Conservation (phyloP, 2,888 invertebrate genomes). For the Himalopsyche kuldschensis region DNA sequence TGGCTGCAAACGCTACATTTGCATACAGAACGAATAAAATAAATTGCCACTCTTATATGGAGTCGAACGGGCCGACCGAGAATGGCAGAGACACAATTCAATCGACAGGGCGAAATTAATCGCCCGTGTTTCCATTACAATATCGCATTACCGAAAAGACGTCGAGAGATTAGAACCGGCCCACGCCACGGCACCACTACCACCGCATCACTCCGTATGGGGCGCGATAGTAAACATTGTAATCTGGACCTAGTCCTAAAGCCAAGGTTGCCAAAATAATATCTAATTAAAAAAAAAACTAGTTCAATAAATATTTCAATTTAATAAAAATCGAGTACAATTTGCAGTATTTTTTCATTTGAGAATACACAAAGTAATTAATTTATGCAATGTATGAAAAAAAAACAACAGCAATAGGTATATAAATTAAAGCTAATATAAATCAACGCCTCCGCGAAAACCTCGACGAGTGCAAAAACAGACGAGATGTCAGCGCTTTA, state of each 20-base stretch:
- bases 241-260: neutral
- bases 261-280: neutral
- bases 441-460: neutral
- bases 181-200: neutral
- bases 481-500: neutral
- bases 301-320: neutral
- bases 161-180: neutral
- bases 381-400: neutral
- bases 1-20: neutral
- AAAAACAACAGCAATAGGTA: neutral
- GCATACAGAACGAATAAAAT: constrained; percentile 9
- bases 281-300: neutral
- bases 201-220: neutral
- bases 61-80: constrained; percentile 5
- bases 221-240: neutral
- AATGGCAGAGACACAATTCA: neutral
- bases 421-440: neutral
- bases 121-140: constrained; percentile 16
- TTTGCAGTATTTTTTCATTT: neutral
- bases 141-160: constrained; percentile 25
- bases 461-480: neutral
- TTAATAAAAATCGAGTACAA: neutral
- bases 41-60: constrained; percentile 16
- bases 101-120: constrained; percentile 10
- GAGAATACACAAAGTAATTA: neutral